Evolutionary conservation across 2,797 vertebrate species (phyloP).

Genomic region (Spinus pinus): DNA sequence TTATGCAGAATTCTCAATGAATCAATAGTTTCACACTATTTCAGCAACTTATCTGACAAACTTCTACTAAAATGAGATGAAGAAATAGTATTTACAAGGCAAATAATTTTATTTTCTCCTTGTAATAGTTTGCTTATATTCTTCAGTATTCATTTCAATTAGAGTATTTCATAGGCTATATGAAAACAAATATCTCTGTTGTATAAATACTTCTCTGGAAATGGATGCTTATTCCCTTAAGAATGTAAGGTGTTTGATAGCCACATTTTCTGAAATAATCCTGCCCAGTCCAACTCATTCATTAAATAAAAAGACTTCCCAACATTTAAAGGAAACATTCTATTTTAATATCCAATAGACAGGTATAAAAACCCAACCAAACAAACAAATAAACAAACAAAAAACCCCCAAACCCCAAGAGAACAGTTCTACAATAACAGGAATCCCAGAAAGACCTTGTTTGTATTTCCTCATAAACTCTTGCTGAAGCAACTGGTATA

Average conservation of each 20-base stretch:
- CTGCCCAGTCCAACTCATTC: constrained; percentile 26
- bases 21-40: neutral
- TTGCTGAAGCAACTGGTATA: neutral
- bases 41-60: neutral
- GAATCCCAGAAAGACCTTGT: neutral
- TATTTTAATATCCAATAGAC: neutral
- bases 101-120: neutral
- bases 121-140: neutral
- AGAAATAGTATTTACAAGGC: neutral
- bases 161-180: neutral
- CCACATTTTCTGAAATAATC: neutral
- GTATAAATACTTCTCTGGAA: constrained; percentile 9
- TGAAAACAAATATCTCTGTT: neutral
- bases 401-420: fast-evolving
- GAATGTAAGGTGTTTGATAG: neutral
- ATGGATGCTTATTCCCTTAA: neutral
- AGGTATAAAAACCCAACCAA: neutral
- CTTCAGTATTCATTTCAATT: neutral
- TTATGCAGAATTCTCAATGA: neutral
- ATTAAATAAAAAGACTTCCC: neutral
- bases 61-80: neutral
- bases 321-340: neutral
- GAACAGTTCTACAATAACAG: neutral
- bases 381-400: neutral
- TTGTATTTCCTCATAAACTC: neutral